These are phyloP conservation scores for Sus cebifrons DNA, from an alignment of 2,797 vertebrate genomes.

Conservation along the genomic window DNA sequence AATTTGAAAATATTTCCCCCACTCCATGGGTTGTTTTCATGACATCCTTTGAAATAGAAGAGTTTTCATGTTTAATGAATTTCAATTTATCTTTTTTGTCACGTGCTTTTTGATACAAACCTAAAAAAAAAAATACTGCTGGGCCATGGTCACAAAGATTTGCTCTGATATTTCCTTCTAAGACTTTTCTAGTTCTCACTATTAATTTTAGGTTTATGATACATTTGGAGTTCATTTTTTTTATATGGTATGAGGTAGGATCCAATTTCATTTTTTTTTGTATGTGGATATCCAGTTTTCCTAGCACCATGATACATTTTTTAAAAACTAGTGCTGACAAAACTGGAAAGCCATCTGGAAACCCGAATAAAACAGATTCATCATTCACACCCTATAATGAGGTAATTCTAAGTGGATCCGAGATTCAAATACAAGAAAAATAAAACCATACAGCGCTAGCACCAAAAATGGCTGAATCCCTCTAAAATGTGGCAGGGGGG, in stretches of 20 bases:
- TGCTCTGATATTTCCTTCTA: not conserved
- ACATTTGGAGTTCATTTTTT: not conserved
- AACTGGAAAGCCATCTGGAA: conserved; percentile 37
- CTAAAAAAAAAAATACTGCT: not conserved
- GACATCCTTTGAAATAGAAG: not conserved
- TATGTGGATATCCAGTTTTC: not conserved
- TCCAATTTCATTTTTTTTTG: not conserved
- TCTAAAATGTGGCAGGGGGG: not conserved
- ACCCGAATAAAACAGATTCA: not conserved
- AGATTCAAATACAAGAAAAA: not conserved
- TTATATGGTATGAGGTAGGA: not conserved
- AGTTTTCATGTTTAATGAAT: not conserved
- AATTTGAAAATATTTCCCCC: not conserved
- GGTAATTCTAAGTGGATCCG: not conserved
- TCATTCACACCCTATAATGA: not conserved
- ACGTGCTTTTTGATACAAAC: not conserved
- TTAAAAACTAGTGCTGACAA: not conserved
- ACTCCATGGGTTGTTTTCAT: not conserved
- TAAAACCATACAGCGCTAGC: not conserved
- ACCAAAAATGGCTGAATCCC: not conserved
- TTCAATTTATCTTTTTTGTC: not conserved
- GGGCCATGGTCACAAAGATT: not conserved
- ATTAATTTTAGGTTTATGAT: conserved; percentile 2
- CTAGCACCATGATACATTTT: not conserved
- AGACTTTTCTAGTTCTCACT: not conserved